Percentiles rank a stretch among this genome's conserved stretches.
These are phyloP conservation scores for Leptinotarsa texana DNA, from an alignment of 1,140 invertebrate genomes.

Conservation along the genomic window DNA sequence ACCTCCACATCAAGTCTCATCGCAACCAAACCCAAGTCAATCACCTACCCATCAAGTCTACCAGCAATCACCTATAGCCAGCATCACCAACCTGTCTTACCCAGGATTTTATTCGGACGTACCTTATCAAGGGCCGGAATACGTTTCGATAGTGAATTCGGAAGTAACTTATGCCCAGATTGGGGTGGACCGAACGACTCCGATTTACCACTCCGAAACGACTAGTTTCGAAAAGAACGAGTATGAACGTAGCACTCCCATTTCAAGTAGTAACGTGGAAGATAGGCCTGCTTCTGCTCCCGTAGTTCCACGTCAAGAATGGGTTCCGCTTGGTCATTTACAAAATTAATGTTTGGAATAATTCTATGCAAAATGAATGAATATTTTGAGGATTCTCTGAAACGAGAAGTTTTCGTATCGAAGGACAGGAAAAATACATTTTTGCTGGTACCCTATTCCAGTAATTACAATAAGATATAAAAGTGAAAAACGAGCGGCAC, in stretches of 20 bases:
- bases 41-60: constrained; percentile 54
- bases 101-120: constrained; percentile 52
- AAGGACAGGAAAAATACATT: no score
- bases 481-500: no score
- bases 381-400: no score
- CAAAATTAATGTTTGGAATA: constrained; percentile 28
- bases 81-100: constrained; percentile 52
- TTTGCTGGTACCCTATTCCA: no score
- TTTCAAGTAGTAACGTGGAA: constrained; percentile 28
- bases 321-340: constrained; percentile 41
- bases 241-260: constrained; percentile 33
- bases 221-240: constrained; percentile 33
- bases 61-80: constrained; percentile 49
- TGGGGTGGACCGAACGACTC: constrained; percentile 37
- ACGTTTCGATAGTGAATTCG: constrained; percentile 44
- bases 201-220: constrained; percentile 42
- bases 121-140: constrained; percentile 51
- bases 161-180: constrained; percentile 48
- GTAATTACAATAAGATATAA: no score
- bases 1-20: constrained; percentile 50
- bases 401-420: no score
- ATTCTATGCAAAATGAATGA: no score
- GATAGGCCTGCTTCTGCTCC: constrained; percentile 41
- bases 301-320: constrained; percentile 41
- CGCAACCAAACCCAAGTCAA: constrained; percentile 50